These are phyloP conservation scores for Nibea coibor DNA, from an alignment of 2,113 vertebrate species.

Conservation along the genomic window DNA sequence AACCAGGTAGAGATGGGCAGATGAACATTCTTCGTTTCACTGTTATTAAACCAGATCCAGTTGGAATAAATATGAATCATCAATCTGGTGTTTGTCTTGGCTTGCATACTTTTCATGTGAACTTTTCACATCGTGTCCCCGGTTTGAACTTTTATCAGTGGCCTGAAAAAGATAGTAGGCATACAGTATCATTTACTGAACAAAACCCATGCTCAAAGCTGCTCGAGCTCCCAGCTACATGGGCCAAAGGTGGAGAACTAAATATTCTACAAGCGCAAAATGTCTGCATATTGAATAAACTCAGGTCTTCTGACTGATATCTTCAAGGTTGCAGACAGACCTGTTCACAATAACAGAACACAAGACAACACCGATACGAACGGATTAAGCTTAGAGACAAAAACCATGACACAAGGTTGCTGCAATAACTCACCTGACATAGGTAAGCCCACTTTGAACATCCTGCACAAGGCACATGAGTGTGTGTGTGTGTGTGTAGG, in stretches of 20 bases:
- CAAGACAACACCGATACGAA: constrained; percentile 35
- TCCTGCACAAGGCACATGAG: constrained; percentile 7
- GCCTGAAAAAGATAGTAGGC: constrained; percentile 1
- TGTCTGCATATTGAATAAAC: not conserved
- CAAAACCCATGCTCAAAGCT: not conserved
- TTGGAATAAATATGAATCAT: constrained; percentile 42
- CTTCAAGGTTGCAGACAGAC: not conserved
- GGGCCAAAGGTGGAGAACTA: not conserved
- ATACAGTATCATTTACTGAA: not conserved
- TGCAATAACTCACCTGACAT: constrained; percentile 38
- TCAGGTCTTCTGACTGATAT: constrained; percentile 2
- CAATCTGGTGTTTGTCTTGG: constrained; percentile 46
- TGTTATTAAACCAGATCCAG: constrained; percentile 40
- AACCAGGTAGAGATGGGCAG: constrained; percentile 28
- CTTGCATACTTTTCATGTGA: constrained; percentile 27
- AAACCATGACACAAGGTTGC: constrained; percentile 5
- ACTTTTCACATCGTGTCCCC: constrained; percentile 36
- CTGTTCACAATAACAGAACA: constrained; percentile 38
- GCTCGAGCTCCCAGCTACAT: not conserved
- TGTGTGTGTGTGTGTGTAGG: constrained; percentile 38
- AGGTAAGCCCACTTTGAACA: constrained; percentile 66
- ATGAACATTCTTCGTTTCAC: constrained; percentile 45
- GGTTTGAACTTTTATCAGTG: constrained; percentile 32
- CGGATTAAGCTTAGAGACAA: constrained; percentile 5
- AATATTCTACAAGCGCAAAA: constrained; percentile 24